Evolutionary conservation across 2,113 vertebrate species (phyloP).

Genomic region (Scopus umbretta): DNA sequence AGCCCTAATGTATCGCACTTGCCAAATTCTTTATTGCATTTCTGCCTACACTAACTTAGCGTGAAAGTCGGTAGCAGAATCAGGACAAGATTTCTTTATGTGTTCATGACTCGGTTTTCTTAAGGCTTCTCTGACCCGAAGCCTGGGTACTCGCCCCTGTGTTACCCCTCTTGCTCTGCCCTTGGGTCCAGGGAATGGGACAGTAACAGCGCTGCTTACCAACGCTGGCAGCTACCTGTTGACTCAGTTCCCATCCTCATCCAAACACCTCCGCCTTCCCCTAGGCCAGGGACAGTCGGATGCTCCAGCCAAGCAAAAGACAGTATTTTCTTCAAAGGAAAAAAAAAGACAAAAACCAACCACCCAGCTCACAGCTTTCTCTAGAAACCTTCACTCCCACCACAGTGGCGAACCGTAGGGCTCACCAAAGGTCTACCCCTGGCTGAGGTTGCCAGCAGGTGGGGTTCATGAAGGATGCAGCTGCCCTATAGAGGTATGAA

Average conservation of each 20-base stretch:
- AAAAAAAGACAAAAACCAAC: too few relatives aligned
- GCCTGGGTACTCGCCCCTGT: neutral
- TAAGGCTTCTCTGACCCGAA: neutral
- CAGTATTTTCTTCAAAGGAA: neutral
- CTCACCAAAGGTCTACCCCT: neutral
- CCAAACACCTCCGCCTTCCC: neutral
- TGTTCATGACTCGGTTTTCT: neutral
- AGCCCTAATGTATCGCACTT: neutral
- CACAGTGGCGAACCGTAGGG: neutral
- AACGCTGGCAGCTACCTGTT: neutral
- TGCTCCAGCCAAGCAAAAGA: neutral
- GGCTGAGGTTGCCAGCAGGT: neutral
- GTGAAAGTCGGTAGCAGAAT: neutral
- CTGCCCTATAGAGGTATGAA: accelerated
- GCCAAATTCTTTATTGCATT: neutral
- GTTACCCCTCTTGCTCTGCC: neutral
- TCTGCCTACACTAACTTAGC: neutral
- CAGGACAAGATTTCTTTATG: neutral
- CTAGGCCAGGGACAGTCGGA: accelerated
- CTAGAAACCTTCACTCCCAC: neutral
- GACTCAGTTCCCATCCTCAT: neutral
- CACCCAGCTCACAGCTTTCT: neutral
- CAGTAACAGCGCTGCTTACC: neutral
- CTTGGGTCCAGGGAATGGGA: neutral
- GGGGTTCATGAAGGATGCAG: neutral